phyloP scores from a whole-genome alignment of 2,888 invertebrate species.

The Tipula confusa region DNA sequence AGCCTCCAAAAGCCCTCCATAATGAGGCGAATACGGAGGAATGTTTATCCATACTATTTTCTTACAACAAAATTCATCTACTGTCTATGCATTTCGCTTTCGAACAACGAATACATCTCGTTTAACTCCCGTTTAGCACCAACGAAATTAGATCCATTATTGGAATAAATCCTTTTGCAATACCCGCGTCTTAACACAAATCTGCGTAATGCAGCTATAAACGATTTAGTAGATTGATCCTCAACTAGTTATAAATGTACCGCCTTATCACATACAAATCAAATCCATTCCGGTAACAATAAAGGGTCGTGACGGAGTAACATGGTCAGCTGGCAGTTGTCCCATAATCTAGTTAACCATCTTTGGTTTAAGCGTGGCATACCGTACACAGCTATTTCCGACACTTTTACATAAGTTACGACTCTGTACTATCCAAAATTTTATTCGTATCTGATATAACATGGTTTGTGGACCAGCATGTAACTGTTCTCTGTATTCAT shows the following conservation, averaged over 20 bases:
- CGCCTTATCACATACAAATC: background rate
- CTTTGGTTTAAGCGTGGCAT: background rate
- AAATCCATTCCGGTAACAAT: background rate
- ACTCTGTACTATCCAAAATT: background rate
- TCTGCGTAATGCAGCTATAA: background rate
- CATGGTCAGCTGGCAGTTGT: background rate
- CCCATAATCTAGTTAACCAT: background rate
- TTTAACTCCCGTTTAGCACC: background rate
- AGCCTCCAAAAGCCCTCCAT: background rate
- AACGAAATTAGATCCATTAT: background rate
- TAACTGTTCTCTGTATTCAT: background rate
- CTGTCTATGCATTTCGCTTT: background rate
- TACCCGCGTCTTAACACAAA: background rate
- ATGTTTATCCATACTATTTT: background rate
- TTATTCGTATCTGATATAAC: background rate
- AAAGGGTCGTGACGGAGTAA: background rate
- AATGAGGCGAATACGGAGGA: background rate
- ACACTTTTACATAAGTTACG: background rate
- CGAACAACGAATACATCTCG: background rate
- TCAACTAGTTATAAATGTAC: background rate
- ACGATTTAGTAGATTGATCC: background rate
- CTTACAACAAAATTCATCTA: background rate
- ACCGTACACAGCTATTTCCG: background rate
- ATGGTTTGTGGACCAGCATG: background rate
- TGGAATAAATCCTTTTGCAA: background rate